Base-by-base conservation (phyloP, 2,888 invertebrate species). In the Agrilus cyanescens region DNA sequence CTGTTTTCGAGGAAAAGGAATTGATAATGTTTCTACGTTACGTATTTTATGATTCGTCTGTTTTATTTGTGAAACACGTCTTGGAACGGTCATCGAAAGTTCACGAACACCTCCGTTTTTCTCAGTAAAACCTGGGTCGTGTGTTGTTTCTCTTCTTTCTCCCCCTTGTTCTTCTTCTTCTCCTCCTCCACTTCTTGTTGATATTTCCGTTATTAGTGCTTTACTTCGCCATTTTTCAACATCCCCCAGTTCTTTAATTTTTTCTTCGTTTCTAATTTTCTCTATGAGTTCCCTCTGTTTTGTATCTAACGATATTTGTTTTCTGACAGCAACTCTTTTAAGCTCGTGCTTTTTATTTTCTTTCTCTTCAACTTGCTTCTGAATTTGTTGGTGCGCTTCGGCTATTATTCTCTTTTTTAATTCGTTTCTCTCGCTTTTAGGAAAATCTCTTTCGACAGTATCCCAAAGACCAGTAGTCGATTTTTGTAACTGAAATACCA, bases 401-500 rank as follows among this genome's bases (percentile, higher is more conserved):
- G 75, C 69, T 1, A 79, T 62, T 10, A 76, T 70, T 49, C 72
- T 69, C 47, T 74, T 68, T 52, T 81, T 76, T 40, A 75, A 53
- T 49, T 68, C 62, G 50, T 68, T 65, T 57, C 75, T 77, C 47
- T 78, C 75, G 20, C 66, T 61, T 57, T 76, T 81, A 1, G 69
- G 65, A 32, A 80, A 55, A 10, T 71, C 60, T 46, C 71, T 69
- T 56, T 76, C 76, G 36, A 84, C 61, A 34, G 48, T 52, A 12
- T 72, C 69, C 84, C 84, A 84, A 41, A 68, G 53, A 14, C 57
- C 58, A 16, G 67, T 60, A 30, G 73, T 71, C 25, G 57, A 58
- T 66, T 89, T 89, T 32, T 67, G 62, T 43, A 88, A 68, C 59
- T 81, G 78, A 57, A 86, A 75, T 12, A 78, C 60, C 14, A 83